Evolutionary conservation across 2,888 invertebrate genomes (phyloP).

Genomic region (Andrena marginata): DNA sequence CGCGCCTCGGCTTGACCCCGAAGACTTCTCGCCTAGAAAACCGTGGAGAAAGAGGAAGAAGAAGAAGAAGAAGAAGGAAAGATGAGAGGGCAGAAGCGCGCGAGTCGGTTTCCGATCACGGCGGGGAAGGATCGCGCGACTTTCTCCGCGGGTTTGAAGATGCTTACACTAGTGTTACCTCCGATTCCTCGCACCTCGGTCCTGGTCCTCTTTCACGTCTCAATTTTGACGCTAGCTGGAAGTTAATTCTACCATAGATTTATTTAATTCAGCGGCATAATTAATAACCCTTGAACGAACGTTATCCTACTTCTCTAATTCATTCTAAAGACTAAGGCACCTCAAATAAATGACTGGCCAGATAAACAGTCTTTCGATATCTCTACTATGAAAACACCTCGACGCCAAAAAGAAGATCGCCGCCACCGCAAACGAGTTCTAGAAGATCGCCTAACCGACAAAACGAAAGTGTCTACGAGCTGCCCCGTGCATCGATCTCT

Average conservation of each 20-base stretch:
- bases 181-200: background rate
- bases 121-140: conserved; percentile 44
- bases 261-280: background rate
- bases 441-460: background rate
- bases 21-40: conserved; percentile 75
- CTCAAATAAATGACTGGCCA: too few species aligned
- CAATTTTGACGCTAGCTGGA: background rate
- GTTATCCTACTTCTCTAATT: too few species aligned
- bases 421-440: background rate
- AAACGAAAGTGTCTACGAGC: conserved; percentile 46
- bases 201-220: background rate
- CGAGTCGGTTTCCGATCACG: conserved; percentile 32
- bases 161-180: conserved; percentile 44
- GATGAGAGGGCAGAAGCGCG: conserved; percentile 30
- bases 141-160: conserved; percentile 65
- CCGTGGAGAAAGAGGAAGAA: conserved; percentile 52
- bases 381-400: background rate
- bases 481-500: background rate
- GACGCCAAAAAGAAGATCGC: conserved; percentile 15
- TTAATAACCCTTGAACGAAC: too few species aligned
- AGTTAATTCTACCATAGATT: background rate
- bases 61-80: conserved; percentile 17
- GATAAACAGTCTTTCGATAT: background rate
- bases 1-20: conserved; percentile 83
- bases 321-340: too few species aligned